Base-by-base conservation (phyloP, 2,888 invertebrate genomes). In the Lepidocyrtoides sp. region DNA sequence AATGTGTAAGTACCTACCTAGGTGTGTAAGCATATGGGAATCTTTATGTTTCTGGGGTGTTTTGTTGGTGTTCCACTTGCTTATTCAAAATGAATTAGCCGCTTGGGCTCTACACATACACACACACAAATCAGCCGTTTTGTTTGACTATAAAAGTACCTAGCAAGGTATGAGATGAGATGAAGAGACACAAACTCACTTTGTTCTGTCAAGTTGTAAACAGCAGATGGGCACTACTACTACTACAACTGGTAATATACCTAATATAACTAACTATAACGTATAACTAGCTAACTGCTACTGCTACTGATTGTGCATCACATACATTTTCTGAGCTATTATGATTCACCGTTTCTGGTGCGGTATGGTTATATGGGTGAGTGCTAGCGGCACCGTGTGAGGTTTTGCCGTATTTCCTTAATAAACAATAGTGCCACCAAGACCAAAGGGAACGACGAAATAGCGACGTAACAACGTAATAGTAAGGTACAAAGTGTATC, bases 401-500 rank as follows among this genome's bases (percentile, higher is more conserved):
- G 79, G 32, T 79, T 57, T 54, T 36, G 36, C 54, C n/a, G 57
- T 77, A 77, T 75, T 75, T 75, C 26, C 26, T 54, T 79, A 79
- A 79, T 54, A 79, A 79, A 29, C 17, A 57, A 57, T 75, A 17
- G 8, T 41, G 36, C 75, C 26, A 48, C 32, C 57, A n/a, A 23
- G 75, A n/a, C 26, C 14, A 23, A 75, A 75, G 2, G 48, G 14
- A 75, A 41, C 7, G 12, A 5, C 7, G 29, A 54, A 1, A 57
- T 8, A 29, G 17, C 23, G n/a, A 57, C 51, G 32, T 36, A 79
- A 57, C 79, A 57, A 29, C 54, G 32, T 79, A 79, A 79, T 79
- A 36, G 79, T 8, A 57, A 32, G 36, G 54, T 57, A 77, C 77
- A 79, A 79, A 79, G 79, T 79, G 79, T 79, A 79, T 79, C 79